A percentile compares a stretch with the other conserved stretches of the same genome.
phyloP scores from a whole-genome alignment of 2,888 invertebrate genomes.

The Acanthosoma haemorrhoidale region DNA sequence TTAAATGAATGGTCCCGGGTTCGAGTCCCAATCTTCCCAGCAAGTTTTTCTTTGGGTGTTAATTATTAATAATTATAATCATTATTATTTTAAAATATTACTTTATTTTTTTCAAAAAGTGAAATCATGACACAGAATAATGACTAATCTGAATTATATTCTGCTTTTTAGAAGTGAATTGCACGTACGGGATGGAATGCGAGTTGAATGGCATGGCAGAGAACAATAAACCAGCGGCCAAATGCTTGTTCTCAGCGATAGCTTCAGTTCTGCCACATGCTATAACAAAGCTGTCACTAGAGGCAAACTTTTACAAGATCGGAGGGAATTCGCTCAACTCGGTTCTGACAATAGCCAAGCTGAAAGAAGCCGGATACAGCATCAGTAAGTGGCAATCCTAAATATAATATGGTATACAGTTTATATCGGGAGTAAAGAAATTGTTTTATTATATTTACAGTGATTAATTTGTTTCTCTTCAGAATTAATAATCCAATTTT shows the following conservation, averaged over 20 bases:
- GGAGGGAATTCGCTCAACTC: conserved; percentile 86
- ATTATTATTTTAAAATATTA: neutral
- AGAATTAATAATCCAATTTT: neutral
- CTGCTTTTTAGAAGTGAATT: neutral
- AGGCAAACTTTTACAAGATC: conserved; percentile 71
- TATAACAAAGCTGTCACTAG: conserved; percentile 56
- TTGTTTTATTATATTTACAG: neutral
- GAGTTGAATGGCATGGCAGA: neutral
- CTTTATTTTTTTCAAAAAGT: neutral
- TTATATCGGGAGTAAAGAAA: neutral
- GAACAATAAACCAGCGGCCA: conserved; percentile 55
- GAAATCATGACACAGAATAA: neutral
- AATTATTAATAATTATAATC: neutral
- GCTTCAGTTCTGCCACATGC: conserved; percentile 58
- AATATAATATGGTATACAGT: no score
- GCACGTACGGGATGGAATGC: neutral
- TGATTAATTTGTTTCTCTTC: neutral
- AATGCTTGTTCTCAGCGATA: conserved; percentile 67
- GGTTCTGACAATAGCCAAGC: conserved; percentile 69
- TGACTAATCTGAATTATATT: no score
- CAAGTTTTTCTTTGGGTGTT: no score
- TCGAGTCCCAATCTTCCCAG: no score
- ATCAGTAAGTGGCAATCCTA: conserved; percentile 55
- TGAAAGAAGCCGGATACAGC: conserved; percentile 69
- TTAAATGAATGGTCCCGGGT: no score